Percentiles rank a stretch among this genome's conserved stretches.
phyloP scores from a whole-genome alignment of 2,888 invertebrate genomes.

The Thelaira solivaga region DNA sequence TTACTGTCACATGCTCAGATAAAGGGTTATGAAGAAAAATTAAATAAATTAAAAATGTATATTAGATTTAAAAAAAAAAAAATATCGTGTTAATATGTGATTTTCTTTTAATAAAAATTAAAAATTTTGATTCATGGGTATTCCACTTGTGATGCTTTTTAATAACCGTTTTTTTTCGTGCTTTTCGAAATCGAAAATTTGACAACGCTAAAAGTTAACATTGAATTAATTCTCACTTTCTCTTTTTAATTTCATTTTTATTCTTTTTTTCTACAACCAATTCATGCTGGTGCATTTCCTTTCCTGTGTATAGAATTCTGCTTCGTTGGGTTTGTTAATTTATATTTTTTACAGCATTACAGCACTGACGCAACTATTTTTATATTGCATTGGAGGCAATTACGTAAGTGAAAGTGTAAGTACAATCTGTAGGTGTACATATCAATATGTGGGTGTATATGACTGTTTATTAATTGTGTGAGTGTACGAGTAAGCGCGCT shows the following conservation, averaged over 20 bases:
- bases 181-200: too few relatives aligned
- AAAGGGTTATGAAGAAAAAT: too few relatives aligned
- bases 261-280: background rate
- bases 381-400: conserved; percentile 74
- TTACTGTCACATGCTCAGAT: too few relatives aligned
- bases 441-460: background rate
- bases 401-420: conserved; percentile 74
- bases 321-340: conserved; percentile 70
- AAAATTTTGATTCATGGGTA: too few relatives aligned
- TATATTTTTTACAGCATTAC: conserved; percentile 73
- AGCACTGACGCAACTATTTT: conserved; percentile 71
- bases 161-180: too few relatives aligned
- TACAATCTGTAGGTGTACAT: conserved; percentile 36
- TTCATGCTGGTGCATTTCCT: background rate
- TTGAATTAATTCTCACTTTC: conserved; percentile 36
- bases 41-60: too few relatives aligned
- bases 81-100: too few relatives aligned
- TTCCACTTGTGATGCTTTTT: too few relatives aligned
- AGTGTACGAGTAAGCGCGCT: too few relatives aligned
- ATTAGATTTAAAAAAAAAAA: too few relatives aligned
- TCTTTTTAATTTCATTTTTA: conserved; percentile 17
- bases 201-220: too few relatives aligned
- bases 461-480: background rate
- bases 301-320: conserved; percentile 67
- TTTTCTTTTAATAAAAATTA: too few relatives aligned